A percentile compares a stretch with the other conserved stretches of the same genome.
Evolutionary conservation across 1,140 invertebrate species (phyloP).

Genomic region (Mya arenaria): DNA sequence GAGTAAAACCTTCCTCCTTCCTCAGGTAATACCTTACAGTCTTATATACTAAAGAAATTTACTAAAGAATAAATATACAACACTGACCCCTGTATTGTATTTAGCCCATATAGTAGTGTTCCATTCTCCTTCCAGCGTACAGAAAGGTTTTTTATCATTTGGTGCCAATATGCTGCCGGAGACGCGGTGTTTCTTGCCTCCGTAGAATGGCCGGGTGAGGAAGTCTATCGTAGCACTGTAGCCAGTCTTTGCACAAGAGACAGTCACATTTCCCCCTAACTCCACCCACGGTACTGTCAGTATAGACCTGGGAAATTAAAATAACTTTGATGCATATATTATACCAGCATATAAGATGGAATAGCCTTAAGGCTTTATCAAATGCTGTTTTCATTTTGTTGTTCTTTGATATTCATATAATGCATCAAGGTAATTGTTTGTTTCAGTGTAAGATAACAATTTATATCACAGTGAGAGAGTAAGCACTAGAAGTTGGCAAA

Average conservation of each 20-base stretch:
- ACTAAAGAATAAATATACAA: no score
- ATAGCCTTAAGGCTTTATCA: no score
- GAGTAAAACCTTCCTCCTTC: no score
- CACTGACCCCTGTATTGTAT: constrained; percentile 86
- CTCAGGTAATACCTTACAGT: no score
- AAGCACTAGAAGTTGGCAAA: no score
- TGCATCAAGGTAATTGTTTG: no score
- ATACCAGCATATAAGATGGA: neutral
- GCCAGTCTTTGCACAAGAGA: constrained; percentile 82
- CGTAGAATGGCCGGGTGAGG: constrained; percentile 83
- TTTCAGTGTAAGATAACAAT: no score
- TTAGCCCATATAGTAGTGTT: constrained; percentile 96
- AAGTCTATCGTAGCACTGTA: constrained; percentile 83
- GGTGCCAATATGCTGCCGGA: constrained; percentile 83
- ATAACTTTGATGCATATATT: neutral
- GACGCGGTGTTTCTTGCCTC: constrained; percentile 82
- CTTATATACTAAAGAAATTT: no score
- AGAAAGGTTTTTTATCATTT: constrained; percentile 93
- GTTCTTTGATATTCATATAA: no score
- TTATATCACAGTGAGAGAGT: no score
- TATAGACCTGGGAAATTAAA: constrained; percentile 79
- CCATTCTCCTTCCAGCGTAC: constrained; percentile 96
- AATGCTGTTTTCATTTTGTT: no score
- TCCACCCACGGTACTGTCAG: constrained; percentile 84
- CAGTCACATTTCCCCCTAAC: constrained; percentile 81